Conservation (phyloP, 2,797 vertebrate species). For the Megalops cyprinoides region DNA sequence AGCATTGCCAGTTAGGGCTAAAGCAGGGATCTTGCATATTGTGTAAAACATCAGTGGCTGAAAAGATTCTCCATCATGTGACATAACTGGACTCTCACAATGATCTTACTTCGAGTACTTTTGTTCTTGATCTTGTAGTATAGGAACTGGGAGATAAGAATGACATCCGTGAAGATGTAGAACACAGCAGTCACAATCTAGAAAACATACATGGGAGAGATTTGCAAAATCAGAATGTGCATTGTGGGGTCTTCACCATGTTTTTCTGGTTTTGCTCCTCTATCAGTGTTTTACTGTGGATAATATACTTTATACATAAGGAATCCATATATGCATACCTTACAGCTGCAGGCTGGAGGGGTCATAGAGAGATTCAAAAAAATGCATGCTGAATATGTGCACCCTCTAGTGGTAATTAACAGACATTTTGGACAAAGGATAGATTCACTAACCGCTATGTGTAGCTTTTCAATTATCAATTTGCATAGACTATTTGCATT, state of each 20-base stretch:
- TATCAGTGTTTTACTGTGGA: too few species aligned
- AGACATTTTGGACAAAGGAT: too few species aligned
- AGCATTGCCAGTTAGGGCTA: too few species aligned
- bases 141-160: constrained; percentile 69
- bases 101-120: constrained; percentile 62
- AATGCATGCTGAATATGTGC: neutral
- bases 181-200: constrained; percentile 70
- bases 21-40: too few species aligned
- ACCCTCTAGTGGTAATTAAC: neutral
- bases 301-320: neutral
- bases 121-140: constrained; percentile 76
- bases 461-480: too few species aligned
- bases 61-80: neutral
- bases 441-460: too few species aligned
- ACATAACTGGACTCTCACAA: neutral
- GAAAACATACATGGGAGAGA: constrained; percentile 31
- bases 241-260: neutral
- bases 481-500: too few species aligned
- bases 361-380: too few species aligned
- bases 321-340: too few species aligned
- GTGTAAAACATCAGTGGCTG: too few species aligned
- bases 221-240: neutral
- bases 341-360: too few species aligned
- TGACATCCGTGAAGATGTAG: constrained; percentile 68
- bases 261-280: neutral